These are phyloP conservation scores for Calidris pygmaea DNA, from an alignment of 2,113 vertebrate genomes.

Conservation along the genomic window DNA sequence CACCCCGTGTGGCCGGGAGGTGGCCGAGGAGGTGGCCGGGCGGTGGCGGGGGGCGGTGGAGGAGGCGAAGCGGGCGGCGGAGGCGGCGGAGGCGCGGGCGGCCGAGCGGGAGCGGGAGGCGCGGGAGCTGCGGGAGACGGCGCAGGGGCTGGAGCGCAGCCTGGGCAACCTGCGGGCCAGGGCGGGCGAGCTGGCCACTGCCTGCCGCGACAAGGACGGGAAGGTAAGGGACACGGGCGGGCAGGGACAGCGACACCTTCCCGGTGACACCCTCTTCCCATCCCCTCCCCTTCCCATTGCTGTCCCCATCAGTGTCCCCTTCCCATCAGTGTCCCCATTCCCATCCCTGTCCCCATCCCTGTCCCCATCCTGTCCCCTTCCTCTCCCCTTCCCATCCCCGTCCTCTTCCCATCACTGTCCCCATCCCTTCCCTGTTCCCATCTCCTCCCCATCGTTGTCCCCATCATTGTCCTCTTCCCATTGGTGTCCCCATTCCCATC, in stretches of 20 bases:
- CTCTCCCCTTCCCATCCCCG: not conserved
- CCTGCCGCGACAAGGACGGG: constrained; percentile 65
- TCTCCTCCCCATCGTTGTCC: not conserved
- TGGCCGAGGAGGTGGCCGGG: not conserved
- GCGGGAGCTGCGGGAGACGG: constrained; percentile 30
- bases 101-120: constrained; percentile 17
- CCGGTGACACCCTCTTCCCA: too few species aligned
- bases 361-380: too few species aligned
- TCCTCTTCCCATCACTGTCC: not conserved
- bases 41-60: not conserved
- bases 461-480: not conserved
- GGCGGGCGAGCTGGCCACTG: constrained; percentile 3
- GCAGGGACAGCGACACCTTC: not conserved
- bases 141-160: not conserved
- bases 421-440: too few species aligned
- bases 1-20: not conserved
- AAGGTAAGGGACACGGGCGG: constrained; percentile 47
- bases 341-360: not conserved
- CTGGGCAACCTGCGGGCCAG: constrained; percentile 23
- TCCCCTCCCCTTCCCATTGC: not conserved
- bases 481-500: not conserved
- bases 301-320: not conserved
- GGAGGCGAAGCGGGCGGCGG: not conserved
- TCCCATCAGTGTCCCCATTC: too few species aligned
- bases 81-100: not conserved